phyloP scores from a whole-genome alignment of 2,888 invertebrate species.

The Sminthurinus aureus region DNA sequence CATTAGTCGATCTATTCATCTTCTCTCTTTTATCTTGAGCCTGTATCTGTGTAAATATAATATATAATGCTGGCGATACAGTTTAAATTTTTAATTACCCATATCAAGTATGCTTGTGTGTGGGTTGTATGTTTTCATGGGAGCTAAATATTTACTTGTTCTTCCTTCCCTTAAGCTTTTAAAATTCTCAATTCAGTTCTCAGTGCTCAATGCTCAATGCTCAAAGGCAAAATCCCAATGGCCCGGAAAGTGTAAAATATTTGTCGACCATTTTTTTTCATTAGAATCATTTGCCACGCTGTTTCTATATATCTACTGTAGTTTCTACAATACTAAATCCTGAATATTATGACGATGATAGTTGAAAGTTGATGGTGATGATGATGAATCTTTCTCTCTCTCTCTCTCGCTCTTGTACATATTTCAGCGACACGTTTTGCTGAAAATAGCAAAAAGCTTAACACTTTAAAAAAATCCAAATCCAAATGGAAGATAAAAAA shows the following conservation, averaged over 20 bases:
- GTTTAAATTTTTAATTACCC: conserved; percentile 44
- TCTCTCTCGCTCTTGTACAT: neutral
- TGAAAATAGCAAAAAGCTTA: no score
- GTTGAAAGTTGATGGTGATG: conserved; percentile 1
- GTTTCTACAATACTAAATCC: conserved; percentile 16
- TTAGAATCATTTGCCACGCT: conserved; percentile 36
- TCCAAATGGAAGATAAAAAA: no score
- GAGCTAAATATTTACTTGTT: neutral
- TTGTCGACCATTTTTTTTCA: conserved; percentile 17
- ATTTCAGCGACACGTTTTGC: no score
- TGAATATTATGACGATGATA: neutral
- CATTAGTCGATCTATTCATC: conserved; percentile 2
- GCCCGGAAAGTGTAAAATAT: conserved; percentile 47
- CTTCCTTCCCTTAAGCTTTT: neutral
- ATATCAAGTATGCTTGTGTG: conserved; percentile 33
- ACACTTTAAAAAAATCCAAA: no score
- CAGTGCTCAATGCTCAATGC: conserved; percentile 8
- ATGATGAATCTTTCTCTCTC: neutral
- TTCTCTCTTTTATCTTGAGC: conserved; percentile 2
- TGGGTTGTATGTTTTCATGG: neutral
- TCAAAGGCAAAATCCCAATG: conserved; percentile 35
- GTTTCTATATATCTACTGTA: conserved; percentile 4
- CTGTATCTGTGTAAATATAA: neutral
- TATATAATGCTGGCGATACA: conserved; percentile 25
- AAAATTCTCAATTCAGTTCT: conserved; percentile 17